These are phyloP conservation scores for Bimastos eiseni DNA, from an alignment of 2,888 invertebrate genomes.

Conservation along the genomic window DNA sequence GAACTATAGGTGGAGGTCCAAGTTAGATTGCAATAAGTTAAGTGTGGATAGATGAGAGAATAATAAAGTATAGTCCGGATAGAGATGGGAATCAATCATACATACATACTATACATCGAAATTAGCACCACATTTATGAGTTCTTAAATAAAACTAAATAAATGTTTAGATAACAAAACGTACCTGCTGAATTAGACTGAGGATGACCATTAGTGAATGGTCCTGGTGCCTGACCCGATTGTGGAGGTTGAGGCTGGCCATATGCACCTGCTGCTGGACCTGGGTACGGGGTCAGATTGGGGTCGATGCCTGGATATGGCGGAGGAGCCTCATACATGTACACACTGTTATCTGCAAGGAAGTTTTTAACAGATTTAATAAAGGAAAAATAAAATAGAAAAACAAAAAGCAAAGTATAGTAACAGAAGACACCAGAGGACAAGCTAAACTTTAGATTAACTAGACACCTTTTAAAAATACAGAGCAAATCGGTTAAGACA, in stretches of 20 bases:
- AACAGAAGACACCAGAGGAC: not conserved
- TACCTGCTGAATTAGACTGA: slow-evolving; percentile 25
- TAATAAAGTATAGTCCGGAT: too few relatives aligned
- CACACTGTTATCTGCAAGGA: slow-evolving; percentile 67
- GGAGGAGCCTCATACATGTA: slow-evolving; percentile 89
- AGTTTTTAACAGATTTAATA: not conserved
- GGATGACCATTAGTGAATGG: slow-evolving; percentile 30
- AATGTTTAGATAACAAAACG: not conserved
- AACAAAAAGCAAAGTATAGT: not conserved
- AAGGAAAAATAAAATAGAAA: not conserved
- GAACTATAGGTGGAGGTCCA: too few relatives aligned
- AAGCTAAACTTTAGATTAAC: not conserved
- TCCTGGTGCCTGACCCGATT: slow-evolving; percentile 2
- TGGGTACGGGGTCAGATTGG: slow-evolving; percentile 49
- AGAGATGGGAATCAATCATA: too few relatives aligned
- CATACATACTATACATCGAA: not conserved
- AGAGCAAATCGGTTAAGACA: not conserved
- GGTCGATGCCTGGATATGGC: slow-evolving; percentile 85
- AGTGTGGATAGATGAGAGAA: too few relatives aligned
- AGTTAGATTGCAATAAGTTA: too few relatives aligned
- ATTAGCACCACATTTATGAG: not conserved
- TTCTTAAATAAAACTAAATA: not conserved
- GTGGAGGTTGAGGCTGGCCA: slow-evolving; percentile 31
- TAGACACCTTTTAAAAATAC: not conserved
- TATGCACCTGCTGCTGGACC: slow-evolving; percentile 27